Conservation (phyloP, 2,797 vertebrate species). For the Hydrocynus forskahlii region DNA sequence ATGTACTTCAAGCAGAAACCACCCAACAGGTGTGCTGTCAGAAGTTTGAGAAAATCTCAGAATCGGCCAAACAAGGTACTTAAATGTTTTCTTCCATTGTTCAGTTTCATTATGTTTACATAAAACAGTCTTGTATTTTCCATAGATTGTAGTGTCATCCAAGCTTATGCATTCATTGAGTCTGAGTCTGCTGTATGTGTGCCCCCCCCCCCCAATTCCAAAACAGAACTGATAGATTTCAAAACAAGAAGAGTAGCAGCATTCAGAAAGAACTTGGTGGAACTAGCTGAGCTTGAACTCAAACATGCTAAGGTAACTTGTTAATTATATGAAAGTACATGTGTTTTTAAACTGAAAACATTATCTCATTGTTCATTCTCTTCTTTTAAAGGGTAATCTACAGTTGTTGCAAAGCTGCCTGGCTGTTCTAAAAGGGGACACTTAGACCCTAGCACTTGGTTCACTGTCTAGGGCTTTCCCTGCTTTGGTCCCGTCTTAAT, state of each 20-base stretch:
- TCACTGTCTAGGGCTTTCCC: slow-evolving; percentile 81
- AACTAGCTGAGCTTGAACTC: slow-evolving; percentile 97
- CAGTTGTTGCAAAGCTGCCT: slow-evolving; percentile 97
- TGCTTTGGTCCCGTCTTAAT: slow-evolving; percentile 76
- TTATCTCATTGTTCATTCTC: slow-evolving; percentile 15
- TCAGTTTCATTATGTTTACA: not conserved
- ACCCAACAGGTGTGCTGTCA: slow-evolving; percentile 96
- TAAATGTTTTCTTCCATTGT: not conserved
- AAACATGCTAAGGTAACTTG: slow-evolving; percentile 94
- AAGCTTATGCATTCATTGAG: too few species aligned
- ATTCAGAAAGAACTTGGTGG: slow-evolving; percentile 98
- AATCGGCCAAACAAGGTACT: slow-evolving; percentile 96
- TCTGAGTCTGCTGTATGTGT: not conserved
- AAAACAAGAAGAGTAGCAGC: slow-evolving; percentile 98
- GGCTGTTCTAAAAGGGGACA: slow-evolving; percentile 92
- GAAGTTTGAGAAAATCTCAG: slow-evolving; percentile 99
- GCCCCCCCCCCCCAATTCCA: not conserved
- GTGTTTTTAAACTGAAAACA: not conserved
- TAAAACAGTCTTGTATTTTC: not conserved
- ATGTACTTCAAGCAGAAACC: slow-evolving; percentile 96
- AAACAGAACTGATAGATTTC: slow-evolving; percentile 93
- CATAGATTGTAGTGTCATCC: too few species aligned
- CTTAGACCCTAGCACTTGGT: slow-evolving; percentile 79
- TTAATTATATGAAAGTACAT: not conserved
- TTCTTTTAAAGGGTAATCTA: slow-evolving; percentile 88